Base-by-base conservation (phyloP, 2,888 invertebrate genomes). In the Leucophenga maculata region DNA sequence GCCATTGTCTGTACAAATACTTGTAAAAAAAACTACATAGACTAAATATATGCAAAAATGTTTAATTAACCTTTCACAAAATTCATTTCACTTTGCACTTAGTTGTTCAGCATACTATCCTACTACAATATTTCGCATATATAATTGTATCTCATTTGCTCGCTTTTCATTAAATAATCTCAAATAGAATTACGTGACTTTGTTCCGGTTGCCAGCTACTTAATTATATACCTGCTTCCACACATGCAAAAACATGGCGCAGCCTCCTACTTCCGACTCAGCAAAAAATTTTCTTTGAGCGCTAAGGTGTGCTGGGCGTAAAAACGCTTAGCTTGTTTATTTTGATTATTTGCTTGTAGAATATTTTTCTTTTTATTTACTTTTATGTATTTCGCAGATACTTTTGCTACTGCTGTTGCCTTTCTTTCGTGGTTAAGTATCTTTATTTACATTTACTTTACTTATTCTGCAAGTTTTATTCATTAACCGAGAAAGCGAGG, bases 181-280 rank as follows among this genome's bases (percentile, higher is more conserved):
- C 75, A 79, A 79, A 78, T 79, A 78, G 79, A 79, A 79, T 77
- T 78, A 78, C 78, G 79, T 78, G 78, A 78, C 78, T 78, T 78
- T 78, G 78, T 74, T 74, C 66, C 72, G 76, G 74, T 76, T 74
- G 77, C 77, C 75, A 70, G 73, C 69, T 75, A 78, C 78, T 65
- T 31, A 50, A 65, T 65, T 65, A 65, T 48, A 65, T 50, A 16
- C 1, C n/a, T n/a, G n/a, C n/a, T 65, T 14, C 26, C 68, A 72
- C 69, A 50, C 68, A 66, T 20, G 69, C 73, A 68, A 67, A 69
- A 68, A 59, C 64, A 67, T 32, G 8, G 32, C 32, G 32, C 32
- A 32, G 32, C 32, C 6, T 32, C 3, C 3, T 32, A 6, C 32
- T n/a, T n/a, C n/a, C n/a, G n/a, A 32, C 32, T 32, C 32, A 32